phyloP scores from a whole-genome alignment of 2,797 vertebrate genomes.

The Pseudochirops cupreus region DNA sequence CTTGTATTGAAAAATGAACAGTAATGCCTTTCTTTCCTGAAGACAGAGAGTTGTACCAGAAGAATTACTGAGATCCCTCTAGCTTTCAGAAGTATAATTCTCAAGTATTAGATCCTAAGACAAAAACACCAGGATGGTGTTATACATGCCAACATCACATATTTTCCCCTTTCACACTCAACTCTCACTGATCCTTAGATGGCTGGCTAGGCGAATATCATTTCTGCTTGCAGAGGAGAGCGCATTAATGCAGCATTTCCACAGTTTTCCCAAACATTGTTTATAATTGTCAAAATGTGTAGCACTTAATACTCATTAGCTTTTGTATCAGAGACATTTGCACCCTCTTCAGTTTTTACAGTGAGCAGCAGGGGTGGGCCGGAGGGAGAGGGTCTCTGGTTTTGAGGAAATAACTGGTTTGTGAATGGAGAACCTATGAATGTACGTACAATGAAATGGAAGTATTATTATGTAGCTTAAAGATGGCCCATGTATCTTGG shows the following conservation, averaged over 20 bases:
- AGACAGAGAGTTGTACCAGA: background rate
- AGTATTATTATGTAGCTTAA: conserved; percentile 9
- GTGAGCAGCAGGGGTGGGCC: background rate
- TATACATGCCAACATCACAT: background rate
- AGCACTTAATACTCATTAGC: conserved; percentile 30
- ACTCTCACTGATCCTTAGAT: conserved; percentile 18
- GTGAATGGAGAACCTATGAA: conserved; percentile 32
- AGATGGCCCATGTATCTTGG: background rate
- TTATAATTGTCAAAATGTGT: background rate
- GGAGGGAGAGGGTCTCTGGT: background rate
- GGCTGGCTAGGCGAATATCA: conserved; percentile 5
- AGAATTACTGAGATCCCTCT: background rate
- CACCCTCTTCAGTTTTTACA: conserved; percentile 50
- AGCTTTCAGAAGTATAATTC: background rate
- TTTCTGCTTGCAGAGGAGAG: conserved; percentile 27
- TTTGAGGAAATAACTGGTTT: conserved; percentile 49
- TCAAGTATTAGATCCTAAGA: background rate
- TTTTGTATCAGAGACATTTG: conserved; percentile 41
- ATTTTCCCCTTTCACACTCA: conserved; percentile 17
- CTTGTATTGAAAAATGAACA: background rate
- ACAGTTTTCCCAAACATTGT: conserved; percentile 35
- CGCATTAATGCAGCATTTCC: background rate
- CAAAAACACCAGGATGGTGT: background rate
- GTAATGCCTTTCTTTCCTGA: background rate
- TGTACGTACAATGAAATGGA: conserved; percentile 18